Evolutionary conservation across 2,888 invertebrate species (phyloP).

Genomic region (Byasa hedistus): DNA sequence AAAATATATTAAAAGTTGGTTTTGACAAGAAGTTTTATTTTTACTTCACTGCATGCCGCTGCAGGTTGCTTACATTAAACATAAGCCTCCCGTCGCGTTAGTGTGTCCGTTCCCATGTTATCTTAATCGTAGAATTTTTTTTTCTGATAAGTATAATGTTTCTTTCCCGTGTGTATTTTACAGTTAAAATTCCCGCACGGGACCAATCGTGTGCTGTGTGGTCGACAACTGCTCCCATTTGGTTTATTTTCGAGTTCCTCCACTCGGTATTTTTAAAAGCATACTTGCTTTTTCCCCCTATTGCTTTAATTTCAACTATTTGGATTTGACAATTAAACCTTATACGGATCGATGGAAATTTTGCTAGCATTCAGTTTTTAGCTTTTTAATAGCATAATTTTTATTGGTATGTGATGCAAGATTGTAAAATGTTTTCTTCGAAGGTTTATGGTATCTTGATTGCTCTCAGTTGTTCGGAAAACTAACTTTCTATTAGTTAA

Average conservation of each 20-base stretch:
- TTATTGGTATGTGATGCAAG: not conserved
- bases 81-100: constrained; percentile 65
- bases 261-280: not conserved
- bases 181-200: constrained; percentile 19
- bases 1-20: too few relatives aligned
- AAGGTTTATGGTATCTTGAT: not conserved
- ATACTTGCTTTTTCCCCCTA: not conserved
- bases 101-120: constrained; percentile 66
- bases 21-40: not conserved
- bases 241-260: not conserved
- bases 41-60: not conserved
- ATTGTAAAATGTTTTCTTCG: not conserved
- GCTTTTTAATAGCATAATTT: not conserved
- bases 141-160: constrained; percentile 48
- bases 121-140: constrained; percentile 59
- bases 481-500: too few relatives aligned
- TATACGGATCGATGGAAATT: not conserved
- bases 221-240: constrained; percentile 4
- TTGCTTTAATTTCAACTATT: not conserved
- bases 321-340: not conserved
- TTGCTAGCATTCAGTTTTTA: not conserved
- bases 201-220: constrained; percentile 20
- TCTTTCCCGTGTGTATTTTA: constrained; percentile 36
- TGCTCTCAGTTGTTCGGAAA: too few relatives aligned
- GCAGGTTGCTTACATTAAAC: constrained; percentile 48